A percentile compares a stretch with the other conserved stretches of the same genome.
Conservation (phyloP, 2,797 vertebrate genomes). For the Anguilla anguilla region DNA sequence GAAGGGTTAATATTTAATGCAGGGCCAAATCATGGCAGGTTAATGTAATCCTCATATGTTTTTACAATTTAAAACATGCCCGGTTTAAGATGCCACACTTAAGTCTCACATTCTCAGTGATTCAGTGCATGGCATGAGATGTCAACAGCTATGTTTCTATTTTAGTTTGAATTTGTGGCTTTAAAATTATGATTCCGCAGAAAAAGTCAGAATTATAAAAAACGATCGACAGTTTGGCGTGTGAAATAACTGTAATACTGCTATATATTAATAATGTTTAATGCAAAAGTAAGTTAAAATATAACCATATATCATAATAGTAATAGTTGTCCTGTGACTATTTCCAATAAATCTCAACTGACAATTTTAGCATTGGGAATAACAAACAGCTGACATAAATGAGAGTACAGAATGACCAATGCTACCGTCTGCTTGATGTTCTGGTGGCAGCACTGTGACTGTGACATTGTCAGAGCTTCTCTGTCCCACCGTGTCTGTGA, state of each 20-base stretch:
- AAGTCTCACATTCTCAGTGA: neutral
- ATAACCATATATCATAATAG: no score
- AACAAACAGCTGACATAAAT: neutral
- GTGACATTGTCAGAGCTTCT: slow-evolving; percentile 88
- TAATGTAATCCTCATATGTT: neutral
- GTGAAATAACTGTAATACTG: neutral
- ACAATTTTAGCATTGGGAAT: neutral
- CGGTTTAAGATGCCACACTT: neutral
- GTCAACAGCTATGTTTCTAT: neutral
- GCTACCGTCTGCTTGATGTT: slow-evolving; percentile 80
- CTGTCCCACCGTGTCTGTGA: slow-evolving; percentile 84
- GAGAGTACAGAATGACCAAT: neutral
- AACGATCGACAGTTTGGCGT: neutral
- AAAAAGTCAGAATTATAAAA: neutral
- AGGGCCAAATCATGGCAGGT: neutral
- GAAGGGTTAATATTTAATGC: neutral
- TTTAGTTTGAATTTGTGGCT: no score
- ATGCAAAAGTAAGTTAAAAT: no score
- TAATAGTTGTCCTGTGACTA: no score
- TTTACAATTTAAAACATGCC: no score
- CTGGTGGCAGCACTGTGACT: slow-evolving; percentile 79
- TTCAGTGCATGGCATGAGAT: neutral
- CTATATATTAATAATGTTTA: neutral
- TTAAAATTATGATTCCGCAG: neutral
- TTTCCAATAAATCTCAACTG: no score